Evolutionary conservation across 2,888 invertebrate species (phyloP), one percentile per base, ranked within the genome.

Genomic region (Hirtodrosophila alboralis): DNA sequence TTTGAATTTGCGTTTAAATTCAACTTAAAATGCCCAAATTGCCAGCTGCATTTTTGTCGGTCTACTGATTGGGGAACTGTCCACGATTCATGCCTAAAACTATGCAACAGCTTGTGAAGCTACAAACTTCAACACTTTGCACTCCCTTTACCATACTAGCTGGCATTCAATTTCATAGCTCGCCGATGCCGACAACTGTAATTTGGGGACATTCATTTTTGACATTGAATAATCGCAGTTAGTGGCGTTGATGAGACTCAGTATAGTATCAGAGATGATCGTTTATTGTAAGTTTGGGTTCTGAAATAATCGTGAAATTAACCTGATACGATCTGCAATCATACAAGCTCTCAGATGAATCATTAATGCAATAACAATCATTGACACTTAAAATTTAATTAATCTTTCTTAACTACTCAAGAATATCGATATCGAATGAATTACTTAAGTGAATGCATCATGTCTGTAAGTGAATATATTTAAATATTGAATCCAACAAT

Each of bases 141-240:
- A 7, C 13, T 14, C 36, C 0, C 16, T n/a, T 43, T 18, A 34
- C 34, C 23, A 8, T 9, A 33, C 16, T 43, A 59, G 52, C 13
- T 26, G 53, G 66, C 73, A 75, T 75, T 81, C 76, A 83, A 79
- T 83, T 78, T 78, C 83, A 78, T 74, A 79, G 73, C 79, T 75
- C 66, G 73, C 67, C 79, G 79, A 74, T 64, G 66, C 58, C 79
- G 76, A 78, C 79, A 79, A 78, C 76, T 73, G 73, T 84, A 83
- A 79, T 79, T 83, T 83, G 74, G 74, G 76, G 80, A 83, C 80
- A 79, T 83, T 79, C 71, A 63, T 68, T 74, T 79, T 75, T 79
- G 78, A 79, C 80, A 83, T 79, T 79, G 78, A 79, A 83, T 76
- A 83, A 79, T 78, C 79, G 71, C 83, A 67, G 68, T 64, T 49